phyloP scores from a whole-genome alignment of 2,797 vertebrate species.

The Paratrypauchen microcephalus region DNA sequence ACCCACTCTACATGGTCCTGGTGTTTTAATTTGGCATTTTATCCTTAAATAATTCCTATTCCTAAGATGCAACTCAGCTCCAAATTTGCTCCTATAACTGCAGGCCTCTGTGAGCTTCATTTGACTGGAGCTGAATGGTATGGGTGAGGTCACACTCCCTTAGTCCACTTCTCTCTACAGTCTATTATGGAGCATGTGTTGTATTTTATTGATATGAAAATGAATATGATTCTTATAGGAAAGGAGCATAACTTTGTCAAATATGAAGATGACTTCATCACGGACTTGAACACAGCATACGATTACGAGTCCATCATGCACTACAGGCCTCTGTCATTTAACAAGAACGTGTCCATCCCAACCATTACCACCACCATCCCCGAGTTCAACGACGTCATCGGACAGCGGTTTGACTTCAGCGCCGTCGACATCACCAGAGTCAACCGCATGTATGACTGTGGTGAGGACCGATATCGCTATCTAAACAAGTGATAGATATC shows the following conservation, averaged over 20 bases:
- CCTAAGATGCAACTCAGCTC: too few species aligned
- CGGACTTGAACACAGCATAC: constrained; percentile 88
- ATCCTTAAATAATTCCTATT: too few species aligned
- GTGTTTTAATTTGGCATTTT: too few species aligned
- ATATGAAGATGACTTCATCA: constrained; percentile 79
- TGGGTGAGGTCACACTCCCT: too few species aligned
- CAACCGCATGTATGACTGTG: constrained; percentile 91
- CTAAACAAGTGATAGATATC: background rate
- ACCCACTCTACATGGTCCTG: too few species aligned
- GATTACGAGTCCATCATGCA: constrained; percentile 94
- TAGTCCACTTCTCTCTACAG: too few species aligned
- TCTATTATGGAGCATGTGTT: too few species aligned
- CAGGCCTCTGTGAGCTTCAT: too few species aligned
- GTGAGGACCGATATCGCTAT: constrained; percentile 76
- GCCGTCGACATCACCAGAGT: constrained; percentile 82
- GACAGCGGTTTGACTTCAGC: constrained; percentile 90
- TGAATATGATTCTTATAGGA: constrained; percentile 55
- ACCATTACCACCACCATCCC: constrained; percentile 88
- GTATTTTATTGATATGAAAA: background rate
- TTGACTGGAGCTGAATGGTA: too few species aligned
- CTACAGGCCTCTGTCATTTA: constrained; percentile 85
- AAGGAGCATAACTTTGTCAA: constrained; percentile 82
- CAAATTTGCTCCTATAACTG: too few species aligned
- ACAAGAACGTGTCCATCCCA: constrained; percentile 79
- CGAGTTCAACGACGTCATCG: constrained; percentile 83